A percentile compares a stretch with the other conserved stretches of the same genome.
phyloP scores from a whole-genome alignment of 2,797 vertebrate genomes.

The Hippocampus kuda region DNA sequence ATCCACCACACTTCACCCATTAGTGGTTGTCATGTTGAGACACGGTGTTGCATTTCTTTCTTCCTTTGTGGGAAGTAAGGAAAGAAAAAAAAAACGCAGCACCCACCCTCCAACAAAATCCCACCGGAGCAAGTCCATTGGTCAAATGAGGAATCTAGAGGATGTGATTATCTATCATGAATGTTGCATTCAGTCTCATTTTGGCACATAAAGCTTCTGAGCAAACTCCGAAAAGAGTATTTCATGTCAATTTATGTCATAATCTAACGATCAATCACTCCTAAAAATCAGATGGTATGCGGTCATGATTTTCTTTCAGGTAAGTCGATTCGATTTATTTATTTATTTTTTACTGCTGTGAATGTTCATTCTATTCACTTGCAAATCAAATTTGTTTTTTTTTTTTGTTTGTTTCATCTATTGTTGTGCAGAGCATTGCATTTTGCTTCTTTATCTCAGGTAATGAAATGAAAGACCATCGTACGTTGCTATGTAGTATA shows the following conservation, averaged over 20 bases:
- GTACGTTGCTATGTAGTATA: too few relatives aligned
- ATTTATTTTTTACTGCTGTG: rapidly evolving
- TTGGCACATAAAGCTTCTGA: background rate
- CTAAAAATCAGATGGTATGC: background rate
- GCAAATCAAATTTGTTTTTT: background rate
- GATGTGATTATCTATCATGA: background rate
- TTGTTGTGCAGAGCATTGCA: slow-evolving; percentile 23
- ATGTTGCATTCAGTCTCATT: background rate
- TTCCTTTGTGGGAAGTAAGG: slow-evolving; percentile 11
- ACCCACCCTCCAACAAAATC: background rate
- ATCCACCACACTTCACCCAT: background rate
- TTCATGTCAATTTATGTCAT: background rate
- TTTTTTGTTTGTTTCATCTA: background rate
- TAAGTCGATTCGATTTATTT: slow-evolving; percentile 7
- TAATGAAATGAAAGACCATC: slow-evolving; percentile 6
- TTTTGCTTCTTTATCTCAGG: slow-evolving; percentile 34
- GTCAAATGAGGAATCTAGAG: slow-evolving; percentile 2
- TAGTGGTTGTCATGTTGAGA: background rate
- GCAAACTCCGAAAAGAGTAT: background rate
- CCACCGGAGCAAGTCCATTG: background rate
- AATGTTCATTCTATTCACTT: background rate
- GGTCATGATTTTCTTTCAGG: slow-evolving; percentile 23
- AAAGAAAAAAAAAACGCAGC: background rate
- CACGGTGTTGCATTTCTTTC: background rate
- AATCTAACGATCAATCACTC: background rate